phyloP scores from a whole-genome alignment of 2,113 vertebrate genomes.

The Labeo catla region DNA sequence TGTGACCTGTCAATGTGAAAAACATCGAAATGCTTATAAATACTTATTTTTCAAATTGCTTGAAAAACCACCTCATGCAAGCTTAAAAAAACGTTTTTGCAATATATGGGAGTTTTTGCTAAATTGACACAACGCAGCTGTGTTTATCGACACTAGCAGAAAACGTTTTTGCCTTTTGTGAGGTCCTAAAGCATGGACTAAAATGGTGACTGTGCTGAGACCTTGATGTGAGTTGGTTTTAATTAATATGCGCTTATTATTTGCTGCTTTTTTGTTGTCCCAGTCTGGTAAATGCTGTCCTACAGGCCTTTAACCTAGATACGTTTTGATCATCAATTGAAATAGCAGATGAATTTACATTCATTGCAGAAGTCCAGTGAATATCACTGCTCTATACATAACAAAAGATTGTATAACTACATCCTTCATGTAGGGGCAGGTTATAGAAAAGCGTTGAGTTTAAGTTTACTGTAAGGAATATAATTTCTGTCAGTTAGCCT shows the following conservation, averaged over 20 bases:
- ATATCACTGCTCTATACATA: background rate
- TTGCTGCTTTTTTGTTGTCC: background rate
- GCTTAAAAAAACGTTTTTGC: no score
- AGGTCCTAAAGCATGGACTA: background rate
- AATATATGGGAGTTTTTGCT: no score
- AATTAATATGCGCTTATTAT: background rate
- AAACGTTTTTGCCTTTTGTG: background rate
- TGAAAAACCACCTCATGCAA: no score
- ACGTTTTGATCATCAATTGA: background rate
- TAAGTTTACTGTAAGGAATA: slow-evolving; percentile 13
- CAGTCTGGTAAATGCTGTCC: background rate
- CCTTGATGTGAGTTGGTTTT: background rate
- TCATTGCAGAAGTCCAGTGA: background rate
- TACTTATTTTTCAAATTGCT: no score
- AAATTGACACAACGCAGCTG: no score
- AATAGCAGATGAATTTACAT: background rate
- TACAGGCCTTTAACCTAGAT: background rate
- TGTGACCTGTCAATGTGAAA: no score
- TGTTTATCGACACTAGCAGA: background rate
- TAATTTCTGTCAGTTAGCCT: slow-evolving; percentile 12
- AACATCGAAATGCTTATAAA: no score
- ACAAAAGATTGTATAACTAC: background rate
- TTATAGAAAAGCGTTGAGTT: background rate
- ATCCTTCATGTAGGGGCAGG: background rate
- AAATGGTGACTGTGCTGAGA: background rate